These are phyloP conservation scores for Cantharis flavilabris DNA, from an alignment of 2,888 invertebrate genomes.

Conservation along the genomic window DNA sequence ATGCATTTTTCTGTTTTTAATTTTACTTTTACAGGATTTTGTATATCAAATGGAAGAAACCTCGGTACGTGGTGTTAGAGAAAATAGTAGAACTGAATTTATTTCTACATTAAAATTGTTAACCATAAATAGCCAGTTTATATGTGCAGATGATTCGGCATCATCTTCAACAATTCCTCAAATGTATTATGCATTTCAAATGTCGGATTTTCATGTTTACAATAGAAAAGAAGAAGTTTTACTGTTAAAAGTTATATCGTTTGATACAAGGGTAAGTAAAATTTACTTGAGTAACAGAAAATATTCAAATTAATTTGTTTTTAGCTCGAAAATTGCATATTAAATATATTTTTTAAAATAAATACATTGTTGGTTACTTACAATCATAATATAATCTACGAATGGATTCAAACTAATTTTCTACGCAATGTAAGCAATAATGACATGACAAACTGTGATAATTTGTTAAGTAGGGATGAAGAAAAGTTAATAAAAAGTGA, in stretches of 20 bases:
- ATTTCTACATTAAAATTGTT: conserved; percentile 60
- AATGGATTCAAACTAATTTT: conserved; percentile 62
- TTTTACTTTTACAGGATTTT: conserved; percentile 65
- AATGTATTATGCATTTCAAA: conserved; percentile 66
- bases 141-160: conserved; percentile 24
- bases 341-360: conserved; percentile 70
- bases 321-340: conserved; percentile 65
- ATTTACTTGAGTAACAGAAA: background rate
- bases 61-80: conserved; percentile 69
- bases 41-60: conserved; percentile 72
- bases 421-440: conserved; percentile 50
- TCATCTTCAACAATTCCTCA: conserved; percentile 55
- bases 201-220: conserved; percentile 66
- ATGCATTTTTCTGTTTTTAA: background rate
- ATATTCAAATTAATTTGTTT: conserved; percentile 30
- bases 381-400: conserved; percentile 64
- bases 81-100: conserved; percentile 71
- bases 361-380: conserved; percentile 73
- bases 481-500: background rate
- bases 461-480: background rate
- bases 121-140: conserved; percentile 45
- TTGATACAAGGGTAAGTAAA: conserved; percentile 67
- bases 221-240: conserved; percentile 64
- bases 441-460: conserved; percentile 1
- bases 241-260: conserved; percentile 60